phyloP scores from a whole-genome alignment of 2,113 vertebrate genomes.

The Gulo gulo region DNA sequence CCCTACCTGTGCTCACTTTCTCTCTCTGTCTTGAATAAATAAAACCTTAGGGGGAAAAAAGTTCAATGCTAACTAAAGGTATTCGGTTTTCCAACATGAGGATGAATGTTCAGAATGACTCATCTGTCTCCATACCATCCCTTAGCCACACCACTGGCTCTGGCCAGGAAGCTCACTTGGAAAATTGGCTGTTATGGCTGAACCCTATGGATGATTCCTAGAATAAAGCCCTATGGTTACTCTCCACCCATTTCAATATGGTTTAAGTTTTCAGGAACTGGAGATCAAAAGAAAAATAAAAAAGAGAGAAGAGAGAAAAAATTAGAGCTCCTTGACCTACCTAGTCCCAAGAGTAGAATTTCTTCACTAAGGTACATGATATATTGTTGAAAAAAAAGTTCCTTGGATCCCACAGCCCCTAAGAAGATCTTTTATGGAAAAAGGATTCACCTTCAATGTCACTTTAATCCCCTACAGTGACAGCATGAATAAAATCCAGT shows the following conservation, averaged over 20 bases:
- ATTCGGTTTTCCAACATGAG: neutral
- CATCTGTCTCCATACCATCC: neutral
- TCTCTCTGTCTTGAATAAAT: neutral
- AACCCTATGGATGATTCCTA: neutral
- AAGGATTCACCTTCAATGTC: neutral
- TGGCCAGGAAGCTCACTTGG: neutral
- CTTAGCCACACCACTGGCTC: neutral
- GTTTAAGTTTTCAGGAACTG: neutral
- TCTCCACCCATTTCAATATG: neutral
- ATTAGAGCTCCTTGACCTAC: neutral
- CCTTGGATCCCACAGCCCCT: neutral
- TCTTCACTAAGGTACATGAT: neutral
- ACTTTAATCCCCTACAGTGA: neutral
- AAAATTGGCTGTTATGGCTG: neutral
- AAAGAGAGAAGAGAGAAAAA: neutral
- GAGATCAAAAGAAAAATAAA: neutral
- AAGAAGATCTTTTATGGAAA: slow-evolving; percentile 7
- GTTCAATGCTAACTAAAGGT: neutral
- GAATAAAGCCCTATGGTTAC: neutral
- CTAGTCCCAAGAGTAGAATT: slow-evolving; percentile 18
- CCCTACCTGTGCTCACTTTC: neutral
- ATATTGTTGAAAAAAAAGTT: neutral
- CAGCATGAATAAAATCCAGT: slow-evolving; percentile 21
- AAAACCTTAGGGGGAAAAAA: neutral
- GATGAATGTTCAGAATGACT: neutral